These are phyloP conservation scores for Drosophila paracracens DNA, from an alignment of 2,888 invertebrate species.

Conservation along the genomic window DNA sequence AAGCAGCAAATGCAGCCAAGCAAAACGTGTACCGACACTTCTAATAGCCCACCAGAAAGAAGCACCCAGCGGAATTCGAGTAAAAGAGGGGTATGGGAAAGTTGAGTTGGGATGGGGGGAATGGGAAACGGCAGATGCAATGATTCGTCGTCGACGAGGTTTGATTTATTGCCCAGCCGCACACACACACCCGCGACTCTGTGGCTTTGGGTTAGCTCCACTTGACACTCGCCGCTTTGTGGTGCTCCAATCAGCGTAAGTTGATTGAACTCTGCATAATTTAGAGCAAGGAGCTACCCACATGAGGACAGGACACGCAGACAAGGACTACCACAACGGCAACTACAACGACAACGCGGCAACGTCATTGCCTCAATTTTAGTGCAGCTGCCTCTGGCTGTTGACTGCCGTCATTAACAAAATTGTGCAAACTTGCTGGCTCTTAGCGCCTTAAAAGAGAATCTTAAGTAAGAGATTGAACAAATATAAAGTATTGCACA, in stretches of 20 bases:
- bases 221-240: conserved; percentile 67
- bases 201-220: conserved; percentile 53
- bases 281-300: conserved; percentile 50
- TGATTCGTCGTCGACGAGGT: conserved; percentile 48
- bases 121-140: conserved; percentile 30
- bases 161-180: conserved; percentile 57
- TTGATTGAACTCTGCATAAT: conserved; percentile 72
- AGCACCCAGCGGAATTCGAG: conserved; percentile 12
- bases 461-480: conserved; percentile 38
- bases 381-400: conserved; percentile 38
- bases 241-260: conserved; percentile 66
- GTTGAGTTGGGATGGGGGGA: not conserved
- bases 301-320: conserved; percentile 12
- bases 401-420: conserved; percentile 58
- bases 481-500: conserved; percentile 32
- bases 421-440: conserved; percentile 53
- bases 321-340: conserved; percentile 9
- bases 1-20: conserved; percentile 49
- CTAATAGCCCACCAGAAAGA: conserved; percentile 43
- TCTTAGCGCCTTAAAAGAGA: conserved; percentile 31
- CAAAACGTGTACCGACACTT: conserved; percentile 57
- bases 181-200: conserved; percentile 38
- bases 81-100: not conserved
- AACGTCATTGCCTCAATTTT: conserved; percentile 19
- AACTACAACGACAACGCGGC: conserved; percentile 25